phyloP scores from a whole-genome alignment of 1,140 invertebrate genomes.

The Antheraea mylitta region DNA sequence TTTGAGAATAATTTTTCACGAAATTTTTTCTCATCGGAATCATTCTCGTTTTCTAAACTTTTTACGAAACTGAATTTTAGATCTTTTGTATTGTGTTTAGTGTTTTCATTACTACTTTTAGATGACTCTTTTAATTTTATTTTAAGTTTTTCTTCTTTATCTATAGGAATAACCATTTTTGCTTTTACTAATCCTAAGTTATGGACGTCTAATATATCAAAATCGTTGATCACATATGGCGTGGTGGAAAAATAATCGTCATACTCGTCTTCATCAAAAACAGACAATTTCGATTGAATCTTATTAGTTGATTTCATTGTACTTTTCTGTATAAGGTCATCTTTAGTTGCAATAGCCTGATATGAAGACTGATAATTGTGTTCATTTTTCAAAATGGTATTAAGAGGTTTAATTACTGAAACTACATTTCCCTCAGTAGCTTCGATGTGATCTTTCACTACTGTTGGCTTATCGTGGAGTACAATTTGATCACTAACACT shows the following conservation, averaged over 20 bases:
- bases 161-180: constrained; percentile 22
- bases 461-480: background rate
- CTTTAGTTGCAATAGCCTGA: background rate
- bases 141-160: constrained; percentile 7
- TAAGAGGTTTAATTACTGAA: constrained; percentile 1
- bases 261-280: constrained; percentile 21
- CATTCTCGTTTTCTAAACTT: background rate
- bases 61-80: background rate
- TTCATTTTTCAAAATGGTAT: background rate
- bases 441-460: background rate
- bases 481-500: background rate
- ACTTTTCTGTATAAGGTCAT: background rate
- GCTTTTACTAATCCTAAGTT: constrained; percentile 35
- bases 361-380: background rate
- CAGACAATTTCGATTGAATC: background rate
- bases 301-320: background rate
- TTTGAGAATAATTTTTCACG: background rate
- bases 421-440: background rate
- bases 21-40: background rate
- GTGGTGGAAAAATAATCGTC: constrained; percentile 30
- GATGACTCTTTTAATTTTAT: constrained; percentile 12
- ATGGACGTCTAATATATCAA: constrained; percentile 28
- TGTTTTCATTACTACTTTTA: background rate
- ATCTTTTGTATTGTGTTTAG: background rate
- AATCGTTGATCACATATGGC: constrained; percentile 23